Evolutionary conservation across 2,113 vertebrate species (phyloP), one percentile per base, ranked within the genome.

Genomic region (Xyliphius kryptos): DNA sequence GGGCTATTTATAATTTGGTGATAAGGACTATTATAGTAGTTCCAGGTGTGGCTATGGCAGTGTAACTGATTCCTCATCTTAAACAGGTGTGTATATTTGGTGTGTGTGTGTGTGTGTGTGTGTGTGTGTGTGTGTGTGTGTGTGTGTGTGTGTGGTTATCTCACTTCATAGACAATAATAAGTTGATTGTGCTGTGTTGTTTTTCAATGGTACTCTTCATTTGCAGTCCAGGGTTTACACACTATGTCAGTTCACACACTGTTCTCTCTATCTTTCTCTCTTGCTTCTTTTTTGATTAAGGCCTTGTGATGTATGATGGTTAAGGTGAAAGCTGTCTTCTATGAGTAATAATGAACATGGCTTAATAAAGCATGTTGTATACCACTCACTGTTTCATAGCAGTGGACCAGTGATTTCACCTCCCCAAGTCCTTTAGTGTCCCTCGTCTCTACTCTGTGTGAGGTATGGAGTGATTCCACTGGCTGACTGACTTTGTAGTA

Each of bases 1-100:
- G 37, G 46, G 61, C 38, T 72, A 72, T 72, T 68, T 68, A 64
- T 72, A 64, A 50, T 63, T 40, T 54, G 64, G 32, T 63, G 70
- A 72, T 63, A 68, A 64, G 47, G 56, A 72, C 61, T 61, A 56
- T 61, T 56, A 53, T 51, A 68, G 63, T 56, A 65, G 36, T 26
- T 51, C 14, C 56, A 65, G 61, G 56, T 19, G 43, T 59, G 70
- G 32, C 36, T 68, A 60, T 41, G 55, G 21, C 20, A 36, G 56
- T 59, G 55, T 41, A 49, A 57, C 54, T 51, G 64, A 43, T 49
- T 22, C 47, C 44, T 66, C 54, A 66, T 46, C 55, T 37, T 19
- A 50, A 5, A 32, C 22, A 61, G 22, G 20, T 55, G 32, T 41
- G 15, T 15, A 37, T 6, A 32, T 32, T 32, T 32, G 41, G 6